phyloP scores from a whole-genome alignment of 1,140 invertebrate species.

The Orius insidiosus region DNA sequence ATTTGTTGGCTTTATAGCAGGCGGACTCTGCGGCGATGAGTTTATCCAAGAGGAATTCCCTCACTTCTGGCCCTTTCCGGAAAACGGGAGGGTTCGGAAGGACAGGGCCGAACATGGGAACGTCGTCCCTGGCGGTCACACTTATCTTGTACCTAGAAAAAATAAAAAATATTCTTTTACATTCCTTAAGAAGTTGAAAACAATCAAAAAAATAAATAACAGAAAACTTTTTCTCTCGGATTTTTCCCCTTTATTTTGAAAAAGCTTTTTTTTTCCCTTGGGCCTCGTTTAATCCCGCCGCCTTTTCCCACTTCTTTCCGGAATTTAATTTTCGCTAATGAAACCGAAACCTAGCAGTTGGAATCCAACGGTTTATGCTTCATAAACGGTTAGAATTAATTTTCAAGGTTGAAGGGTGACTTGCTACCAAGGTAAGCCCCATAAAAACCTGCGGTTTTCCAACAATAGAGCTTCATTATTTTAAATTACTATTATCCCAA shows the following conservation, averaged over 20 bases:
- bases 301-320: background rate
- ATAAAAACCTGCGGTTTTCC: too few relatives aligned
- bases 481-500: too few relatives aligned
- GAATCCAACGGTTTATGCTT: too few relatives aligned
- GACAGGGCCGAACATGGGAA: slow-evolving; percentile 91
- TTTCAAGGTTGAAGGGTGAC: too few relatives aligned
- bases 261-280: too few relatives aligned
- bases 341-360: too few relatives aligned
- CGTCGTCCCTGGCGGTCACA: slow-evolving; percentile 85
- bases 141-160: slow-evolving; percentile 75
- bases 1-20: slow-evolving; percentile 92
- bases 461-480: too few relatives aligned
- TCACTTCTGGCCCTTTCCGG: slow-evolving; percentile 73
- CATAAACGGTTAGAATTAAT: too few relatives aligned
- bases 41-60: slow-evolving; percentile 92
- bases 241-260: background rate
- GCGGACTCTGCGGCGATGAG: slow-evolving; percentile 95
- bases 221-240: background rate
- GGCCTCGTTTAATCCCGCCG: too few relatives aligned
- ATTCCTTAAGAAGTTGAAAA: too few relatives aligned
- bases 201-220: background rate
- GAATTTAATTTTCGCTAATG: too few relatives aligned
- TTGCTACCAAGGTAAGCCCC: too few relatives aligned
- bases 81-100: slow-evolving; percentile 78
- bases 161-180: slow-evolving; percentile 16